Evolutionary conservation across 37 sponge, comb jelly and placozoan species (phyloP), one percentile per base, ranked within the genome.

Genomic region (Agelas oroides): DNA sequence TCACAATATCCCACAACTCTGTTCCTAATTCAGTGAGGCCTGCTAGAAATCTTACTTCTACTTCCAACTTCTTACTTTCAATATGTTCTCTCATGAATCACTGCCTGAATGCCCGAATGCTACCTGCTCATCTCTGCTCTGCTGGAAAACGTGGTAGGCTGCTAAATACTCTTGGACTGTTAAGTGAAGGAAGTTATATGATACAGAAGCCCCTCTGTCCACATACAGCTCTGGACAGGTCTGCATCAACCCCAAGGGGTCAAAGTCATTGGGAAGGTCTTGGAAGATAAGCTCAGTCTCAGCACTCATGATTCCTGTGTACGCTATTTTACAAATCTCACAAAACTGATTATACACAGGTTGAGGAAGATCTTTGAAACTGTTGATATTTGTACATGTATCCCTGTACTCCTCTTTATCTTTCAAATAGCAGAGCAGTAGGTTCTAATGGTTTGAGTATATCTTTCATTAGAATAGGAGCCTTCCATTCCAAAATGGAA

Each of bases 111-210:
- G n/a, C n/a, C n/a, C n/a, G n/a, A n/a, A 18, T 8, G 19, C 24
- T 23, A 53, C 53, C 53, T 73, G 75, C 53, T 23, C 46, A n/a
- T 23, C 19, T 2, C 2, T 18, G 25, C 40, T 30, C 0, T 8
- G 53, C 40, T 31, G 25, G 28, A 53, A 73, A 17, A 73, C 16
- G 53, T 73, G 53, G 53, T 53, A 73, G 25, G 75, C 75, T 5
- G 75, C 75, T 31, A 73, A 23, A 28, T 53, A 73, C 53, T 73
- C 75, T 40, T 73, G 75, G 6, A 73, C 20, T n/a, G 75, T 73
- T 30, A 46, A 23, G 53, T 73, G 75, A 31, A 73, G 25, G 53
- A 73, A 73, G 75, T 53, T 73, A 41, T 31, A 73, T 5, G 75
- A 73, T 5, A 53, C 53, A n/a, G 46, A 46, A 46, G 46, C 46